Conservation (phyloP, 1,140 invertebrate species). For the Heliconius congener region DNA sequence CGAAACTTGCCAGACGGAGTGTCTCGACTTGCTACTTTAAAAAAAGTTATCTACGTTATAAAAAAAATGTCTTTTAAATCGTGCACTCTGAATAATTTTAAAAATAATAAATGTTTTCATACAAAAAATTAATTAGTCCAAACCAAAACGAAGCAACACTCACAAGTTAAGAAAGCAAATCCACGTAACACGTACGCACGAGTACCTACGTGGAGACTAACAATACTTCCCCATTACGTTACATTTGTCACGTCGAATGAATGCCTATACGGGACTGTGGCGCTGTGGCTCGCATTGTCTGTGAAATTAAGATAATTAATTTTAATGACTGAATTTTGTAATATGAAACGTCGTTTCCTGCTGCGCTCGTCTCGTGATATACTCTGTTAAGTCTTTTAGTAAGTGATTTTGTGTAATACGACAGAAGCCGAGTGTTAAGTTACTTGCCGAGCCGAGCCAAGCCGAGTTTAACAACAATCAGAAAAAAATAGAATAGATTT, state of each 20-base stretch:
- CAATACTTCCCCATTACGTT: neutral
- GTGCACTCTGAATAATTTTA: no score
- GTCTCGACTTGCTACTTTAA: no score
- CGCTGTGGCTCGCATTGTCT: neutral
- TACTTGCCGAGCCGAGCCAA: neutral
- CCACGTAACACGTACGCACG: neutral
- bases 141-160: neutral
- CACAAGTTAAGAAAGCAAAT: neutral
- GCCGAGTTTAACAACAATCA: no score
- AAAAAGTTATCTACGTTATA: no score
- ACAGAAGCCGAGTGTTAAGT: neutral
- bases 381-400: neutral
- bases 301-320: constrained; percentile 8
- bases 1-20: no score
- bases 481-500: no score
- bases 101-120: neutral
- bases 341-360: neutral
- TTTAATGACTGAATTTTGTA: constrained; percentile 1
- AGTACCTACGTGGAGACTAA: neutral
- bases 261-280: neutral
- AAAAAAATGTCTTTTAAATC: no score
- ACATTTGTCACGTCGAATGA: neutral
- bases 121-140: neutral
- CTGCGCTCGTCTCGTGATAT: neutral
- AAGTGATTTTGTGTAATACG: no score